Conservation (phyloP, 2,113 vertebrate genomes). For the Eulemur macaco region DNA sequence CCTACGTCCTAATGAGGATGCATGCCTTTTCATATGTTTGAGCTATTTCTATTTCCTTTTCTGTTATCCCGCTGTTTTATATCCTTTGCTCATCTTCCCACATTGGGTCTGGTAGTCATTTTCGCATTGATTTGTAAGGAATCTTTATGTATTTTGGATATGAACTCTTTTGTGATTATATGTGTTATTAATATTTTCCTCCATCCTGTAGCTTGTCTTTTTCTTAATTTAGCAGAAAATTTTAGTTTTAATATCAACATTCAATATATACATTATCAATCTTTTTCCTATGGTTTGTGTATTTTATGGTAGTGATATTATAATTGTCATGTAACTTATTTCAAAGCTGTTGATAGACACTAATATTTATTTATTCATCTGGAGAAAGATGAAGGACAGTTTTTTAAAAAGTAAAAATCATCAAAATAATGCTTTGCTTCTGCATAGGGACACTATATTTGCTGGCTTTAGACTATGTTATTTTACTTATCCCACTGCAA, state of each 20-base stretch:
- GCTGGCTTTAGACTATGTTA: neutral
- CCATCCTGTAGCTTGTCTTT: neutral
- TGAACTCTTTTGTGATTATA: neutral
- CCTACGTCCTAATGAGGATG: neutral
- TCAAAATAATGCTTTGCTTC: neutral
- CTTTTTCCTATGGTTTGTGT: neutral
- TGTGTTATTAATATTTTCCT: conserved; percentile 9
- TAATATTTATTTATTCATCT: neutral
- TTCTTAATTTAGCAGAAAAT: neutral
- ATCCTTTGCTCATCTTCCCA: neutral
- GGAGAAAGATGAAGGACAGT: neutral
- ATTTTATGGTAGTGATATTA: neutral
- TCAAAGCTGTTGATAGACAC: neutral
- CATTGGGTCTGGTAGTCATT: neutral
- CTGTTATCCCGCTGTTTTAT: neutral
- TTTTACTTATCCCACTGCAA: neutral
- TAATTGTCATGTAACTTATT: neutral
- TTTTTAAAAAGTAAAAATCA: conserved; percentile 34
- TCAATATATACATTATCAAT: conserved; percentile 20
- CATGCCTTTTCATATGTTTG: neutral
- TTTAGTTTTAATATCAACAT: neutral
- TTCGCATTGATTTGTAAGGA: neutral
- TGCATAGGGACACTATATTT: neutral
- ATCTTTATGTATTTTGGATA: neutral
- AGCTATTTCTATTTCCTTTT: neutral